phyloP scores from a whole-genome alignment of 2,113 vertebrate species.

The Todiramphus saurophagus region DNA sequence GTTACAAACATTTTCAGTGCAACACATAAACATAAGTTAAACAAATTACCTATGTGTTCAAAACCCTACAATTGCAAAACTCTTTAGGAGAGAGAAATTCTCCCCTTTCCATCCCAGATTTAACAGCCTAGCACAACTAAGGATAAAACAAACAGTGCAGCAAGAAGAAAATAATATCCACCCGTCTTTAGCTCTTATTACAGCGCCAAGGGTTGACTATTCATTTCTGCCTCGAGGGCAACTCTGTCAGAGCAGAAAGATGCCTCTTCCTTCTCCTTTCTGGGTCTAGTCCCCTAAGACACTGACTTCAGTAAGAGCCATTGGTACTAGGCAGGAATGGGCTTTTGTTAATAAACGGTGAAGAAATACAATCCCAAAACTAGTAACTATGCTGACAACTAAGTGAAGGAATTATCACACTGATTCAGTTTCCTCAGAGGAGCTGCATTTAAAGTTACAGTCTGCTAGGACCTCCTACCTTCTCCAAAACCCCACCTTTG shows the following conservation, averaged over 20 bases:
- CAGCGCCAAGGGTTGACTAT: background rate
- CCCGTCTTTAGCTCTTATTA: background rate
- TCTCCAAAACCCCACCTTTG: background rate
- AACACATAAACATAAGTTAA: background rate
- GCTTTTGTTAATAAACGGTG: background rate
- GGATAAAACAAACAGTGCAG: background rate
- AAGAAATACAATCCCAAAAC: slow-evolving; percentile 30
- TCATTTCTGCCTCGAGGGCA: background rate
- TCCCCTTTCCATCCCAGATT: background rate
- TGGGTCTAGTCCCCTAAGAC: background rate
- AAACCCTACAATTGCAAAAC: background rate
- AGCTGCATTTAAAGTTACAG: background rate
- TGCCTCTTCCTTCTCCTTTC: background rate
- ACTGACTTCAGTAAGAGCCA: background rate
- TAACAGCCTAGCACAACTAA: background rate
- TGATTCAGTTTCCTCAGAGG: background rate
- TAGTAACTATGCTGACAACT: background rate
- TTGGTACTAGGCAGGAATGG: background rate
- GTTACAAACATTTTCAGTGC: background rate
- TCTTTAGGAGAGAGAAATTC: background rate
- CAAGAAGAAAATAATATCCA: background rate
- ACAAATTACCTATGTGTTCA: background rate
- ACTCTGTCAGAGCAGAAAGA: background rate
- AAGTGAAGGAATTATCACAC: background rate
- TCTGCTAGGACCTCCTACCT: background rate